Conservation (phyloP, 2,888 invertebrate genomes). For the Creontiades dilutus region DNA sequence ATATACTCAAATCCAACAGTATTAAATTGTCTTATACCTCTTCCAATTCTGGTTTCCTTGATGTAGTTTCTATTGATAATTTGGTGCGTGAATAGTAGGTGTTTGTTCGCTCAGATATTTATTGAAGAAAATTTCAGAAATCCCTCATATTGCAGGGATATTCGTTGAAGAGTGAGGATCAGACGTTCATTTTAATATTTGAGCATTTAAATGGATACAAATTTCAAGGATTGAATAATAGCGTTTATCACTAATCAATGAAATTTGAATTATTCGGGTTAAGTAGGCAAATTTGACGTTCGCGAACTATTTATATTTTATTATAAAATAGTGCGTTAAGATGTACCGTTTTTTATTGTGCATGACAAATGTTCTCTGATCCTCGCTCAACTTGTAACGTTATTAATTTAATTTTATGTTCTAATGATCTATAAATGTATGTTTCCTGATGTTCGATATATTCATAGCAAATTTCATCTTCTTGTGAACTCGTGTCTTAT, state of each 20-base stretch:
- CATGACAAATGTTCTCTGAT: background rate
- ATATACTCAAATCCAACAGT: background rate
- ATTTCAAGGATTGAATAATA: background rate
- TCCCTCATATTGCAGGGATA: background rate
- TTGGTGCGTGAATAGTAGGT: background rate
- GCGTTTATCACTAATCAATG: background rate
- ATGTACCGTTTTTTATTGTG: background rate
- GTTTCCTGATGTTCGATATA: background rate
- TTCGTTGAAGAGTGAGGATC: slow-evolving; percentile 8
- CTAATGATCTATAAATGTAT: background rate
- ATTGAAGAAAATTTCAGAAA: background rate
- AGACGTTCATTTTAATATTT: background rate
- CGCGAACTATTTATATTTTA: no score
- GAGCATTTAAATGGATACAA: background rate
- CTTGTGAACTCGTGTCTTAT: slow-evolving; percentile 35
- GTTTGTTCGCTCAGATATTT: slow-evolving; percentile 6
- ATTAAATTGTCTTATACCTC: slow-evolving; percentile 4
- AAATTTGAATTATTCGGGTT: background rate
- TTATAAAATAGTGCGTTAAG: background rate
- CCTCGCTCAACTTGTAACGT: background rate
- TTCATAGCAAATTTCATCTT: slow-evolving; percentile 37
- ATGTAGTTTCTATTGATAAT: background rate
- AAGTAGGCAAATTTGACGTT: background rate
- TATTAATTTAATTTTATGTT: background rate
- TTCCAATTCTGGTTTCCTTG: background rate